Evolutionary conservation across 2,113 vertebrate species (phyloP).

Genomic region (Capreolus pygargus): DNA sequence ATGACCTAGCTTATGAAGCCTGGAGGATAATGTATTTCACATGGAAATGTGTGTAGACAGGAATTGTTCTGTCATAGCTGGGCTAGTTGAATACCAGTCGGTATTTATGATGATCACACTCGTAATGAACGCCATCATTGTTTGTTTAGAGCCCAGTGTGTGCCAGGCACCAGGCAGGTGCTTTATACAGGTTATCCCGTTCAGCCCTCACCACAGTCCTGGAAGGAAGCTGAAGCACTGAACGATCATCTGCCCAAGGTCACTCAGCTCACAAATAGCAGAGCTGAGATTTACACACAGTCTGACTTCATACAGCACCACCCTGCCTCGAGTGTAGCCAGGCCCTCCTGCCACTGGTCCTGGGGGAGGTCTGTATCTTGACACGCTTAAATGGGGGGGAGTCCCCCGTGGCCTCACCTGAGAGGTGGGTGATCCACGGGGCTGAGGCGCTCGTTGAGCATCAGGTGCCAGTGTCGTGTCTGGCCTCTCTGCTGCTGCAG

Average conservation of each 20-base stretch:
- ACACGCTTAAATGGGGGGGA: fast-evolving
- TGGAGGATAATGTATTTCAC: not conserved
- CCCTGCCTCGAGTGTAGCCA: not conserved
- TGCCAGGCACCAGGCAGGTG: not conserved
- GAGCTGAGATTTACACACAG: not conserved
- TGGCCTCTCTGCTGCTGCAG: not conserved
- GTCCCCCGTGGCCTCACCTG: not conserved
- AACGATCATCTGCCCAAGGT: not conserved
- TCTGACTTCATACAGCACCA: not conserved
- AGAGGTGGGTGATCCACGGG: not conserved
- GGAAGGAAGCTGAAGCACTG: not conserved
- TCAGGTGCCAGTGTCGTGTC: not conserved
- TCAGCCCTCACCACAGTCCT: not conserved
- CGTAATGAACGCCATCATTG: not conserved
- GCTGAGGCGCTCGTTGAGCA: not conserved
- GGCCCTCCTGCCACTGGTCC: not conserved
- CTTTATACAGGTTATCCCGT: not conserved
- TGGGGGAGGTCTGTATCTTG: not conserved
- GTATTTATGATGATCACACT: not conserved
- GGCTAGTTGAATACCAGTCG: not conserved
- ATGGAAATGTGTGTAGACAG: not conserved
- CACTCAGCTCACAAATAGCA: not conserved
- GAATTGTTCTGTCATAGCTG: not conserved
- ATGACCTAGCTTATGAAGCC: not conserved
- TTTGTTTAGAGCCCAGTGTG: not conserved